A percentile compares a stretch with the other conserved stretches of the same genome.
These are phyloP conservation scores for Chironomus striatipennis DNA, from an alignment of 1,140 invertebrate genomes.

Conservation along the genomic window DNA sequence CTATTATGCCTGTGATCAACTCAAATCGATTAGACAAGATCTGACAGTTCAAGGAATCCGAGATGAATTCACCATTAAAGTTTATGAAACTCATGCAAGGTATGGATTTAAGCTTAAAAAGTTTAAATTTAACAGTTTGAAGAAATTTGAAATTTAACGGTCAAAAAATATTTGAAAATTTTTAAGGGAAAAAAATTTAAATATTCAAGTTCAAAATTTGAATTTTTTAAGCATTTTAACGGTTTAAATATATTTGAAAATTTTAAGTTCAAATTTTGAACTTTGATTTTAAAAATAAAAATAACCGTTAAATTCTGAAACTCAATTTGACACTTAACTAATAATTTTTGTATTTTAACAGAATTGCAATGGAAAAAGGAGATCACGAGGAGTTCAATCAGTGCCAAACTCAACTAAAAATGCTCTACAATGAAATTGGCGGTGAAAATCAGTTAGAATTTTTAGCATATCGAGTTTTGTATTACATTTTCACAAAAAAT, in stretches of 20 bases:
- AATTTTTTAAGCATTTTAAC: too few species aligned
- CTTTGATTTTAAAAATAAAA: too few species aligned
- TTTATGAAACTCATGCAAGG: constrained; percentile 93
- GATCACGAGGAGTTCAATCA: constrained; percentile 99
- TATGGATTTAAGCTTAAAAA: not conserved
- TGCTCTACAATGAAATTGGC: constrained; percentile 74
- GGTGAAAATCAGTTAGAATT: constrained; percentile 79
- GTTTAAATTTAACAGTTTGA: too few species aligned
- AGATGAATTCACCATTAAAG: constrained; percentile 87
- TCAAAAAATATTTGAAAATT: too few species aligned
- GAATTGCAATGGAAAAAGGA: constrained; percentile 92
- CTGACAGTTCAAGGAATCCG: constrained; percentile 94
- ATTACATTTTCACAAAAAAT: constrained; percentile 96
- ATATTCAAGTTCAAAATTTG: too few species aligned
- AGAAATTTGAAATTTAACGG: too few species aligned
- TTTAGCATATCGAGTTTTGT: constrained; percentile 88
- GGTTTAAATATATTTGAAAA: too few species aligned
- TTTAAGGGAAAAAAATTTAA: too few species aligned
- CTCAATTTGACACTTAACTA: not conserved
- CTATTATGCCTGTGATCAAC: constrained; percentile 92
- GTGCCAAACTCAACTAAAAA: constrained; percentile 94
- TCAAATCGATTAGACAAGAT: constrained; percentile 98
- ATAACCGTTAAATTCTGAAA: not conserved
- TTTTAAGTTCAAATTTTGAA: too few species aligned
- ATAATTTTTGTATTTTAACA: constrained; percentile 28